Evolutionary conservation across 1,140 invertebrate species (phyloP).

Genomic region (Heliconius nattereri): DNA sequence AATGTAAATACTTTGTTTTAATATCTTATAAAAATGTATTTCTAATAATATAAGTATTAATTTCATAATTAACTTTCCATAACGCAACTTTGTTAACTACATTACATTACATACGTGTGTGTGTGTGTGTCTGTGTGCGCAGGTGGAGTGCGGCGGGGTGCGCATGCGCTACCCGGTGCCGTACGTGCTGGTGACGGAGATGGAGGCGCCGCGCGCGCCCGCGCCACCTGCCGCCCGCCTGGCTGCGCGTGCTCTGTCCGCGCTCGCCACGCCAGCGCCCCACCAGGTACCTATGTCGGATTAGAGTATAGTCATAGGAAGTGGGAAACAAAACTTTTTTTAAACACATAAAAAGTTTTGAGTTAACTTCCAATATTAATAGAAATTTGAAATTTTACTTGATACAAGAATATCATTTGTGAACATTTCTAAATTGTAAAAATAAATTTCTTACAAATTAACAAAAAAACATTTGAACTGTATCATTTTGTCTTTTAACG

Average conservation of each 20-base stretch:
- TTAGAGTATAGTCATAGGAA: slow-evolving; percentile 42
- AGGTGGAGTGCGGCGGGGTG: slow-evolving; percentile 90
- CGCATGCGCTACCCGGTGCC: slow-evolving; percentile 96
- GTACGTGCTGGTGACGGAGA: slow-evolving; percentile 95
- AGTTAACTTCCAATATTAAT: slow-evolving; percentile 65
- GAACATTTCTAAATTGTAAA: background rate
- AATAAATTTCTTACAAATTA: slow-evolving; percentile 1
- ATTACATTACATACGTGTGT: too few species aligned
- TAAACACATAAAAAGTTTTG: slow-evolving; percentile 45
- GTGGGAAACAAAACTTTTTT: slow-evolving; percentile 60
- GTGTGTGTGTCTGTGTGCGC: slow-evolving; percentile 39
- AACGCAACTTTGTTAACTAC: too few species aligned
- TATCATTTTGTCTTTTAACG: slow-evolving; percentile 14
- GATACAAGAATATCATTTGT: background rate
- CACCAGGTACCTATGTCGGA: slow-evolving; percentile 52
- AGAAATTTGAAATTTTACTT: slow-evolving; percentile 4
- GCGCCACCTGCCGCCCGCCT: slow-evolving; percentile 48
- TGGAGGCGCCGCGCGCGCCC: slow-evolving; percentile 84
- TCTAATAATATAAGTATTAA: too few species aligned
- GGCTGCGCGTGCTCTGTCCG: slow-evolving; percentile 50
- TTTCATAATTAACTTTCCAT: too few species aligned
- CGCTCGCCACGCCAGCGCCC: slow-evolving; percentile 58
- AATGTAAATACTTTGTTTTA: too few species aligned
- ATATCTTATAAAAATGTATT: too few species aligned
- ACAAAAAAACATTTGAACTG: too few species aligned